Conservation (phyloP, 2,888 invertebrate genomes). For the Lochmaea capreae region DNA sequence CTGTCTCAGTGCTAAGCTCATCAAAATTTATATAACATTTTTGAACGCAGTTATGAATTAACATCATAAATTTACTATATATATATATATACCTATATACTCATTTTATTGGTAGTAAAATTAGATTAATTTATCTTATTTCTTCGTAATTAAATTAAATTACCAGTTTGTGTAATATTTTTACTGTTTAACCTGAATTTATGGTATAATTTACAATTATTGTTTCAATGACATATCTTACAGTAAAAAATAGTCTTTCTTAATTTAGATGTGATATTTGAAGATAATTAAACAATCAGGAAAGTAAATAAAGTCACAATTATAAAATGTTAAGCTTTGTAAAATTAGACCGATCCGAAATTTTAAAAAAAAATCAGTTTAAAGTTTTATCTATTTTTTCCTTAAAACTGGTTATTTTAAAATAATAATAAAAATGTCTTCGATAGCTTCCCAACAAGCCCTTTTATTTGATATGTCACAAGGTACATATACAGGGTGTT, state of each 20-base stretch:
- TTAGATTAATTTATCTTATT: neutral
- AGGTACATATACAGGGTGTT: no score
- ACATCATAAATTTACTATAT: neutral
- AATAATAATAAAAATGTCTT: no score
- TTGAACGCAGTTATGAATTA: neutral
- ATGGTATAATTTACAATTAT: neutral
- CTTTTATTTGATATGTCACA: no score
- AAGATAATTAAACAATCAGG: neutral
- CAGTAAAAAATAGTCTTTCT: neutral
- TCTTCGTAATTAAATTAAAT: neutral
- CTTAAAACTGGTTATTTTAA: no score
- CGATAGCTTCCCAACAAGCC: no score
- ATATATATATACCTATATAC: neutral
- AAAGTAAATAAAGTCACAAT: no score
- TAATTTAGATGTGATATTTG: constrained; percentile 4
- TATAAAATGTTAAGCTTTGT: no score
- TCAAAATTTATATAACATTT: no score
- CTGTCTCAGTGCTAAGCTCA: no score
- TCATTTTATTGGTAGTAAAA: constrained; percentile 9
- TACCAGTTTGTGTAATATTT: neutral
- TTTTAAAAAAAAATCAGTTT: no score
- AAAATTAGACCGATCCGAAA: no score
- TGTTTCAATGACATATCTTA: neutral
- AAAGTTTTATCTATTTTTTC: no score
- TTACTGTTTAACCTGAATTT: neutral